These are phyloP conservation scores for Somateria mollissima DNA, from an alignment of 2,797 vertebrate genomes.

Conservation along the genomic window DNA sequence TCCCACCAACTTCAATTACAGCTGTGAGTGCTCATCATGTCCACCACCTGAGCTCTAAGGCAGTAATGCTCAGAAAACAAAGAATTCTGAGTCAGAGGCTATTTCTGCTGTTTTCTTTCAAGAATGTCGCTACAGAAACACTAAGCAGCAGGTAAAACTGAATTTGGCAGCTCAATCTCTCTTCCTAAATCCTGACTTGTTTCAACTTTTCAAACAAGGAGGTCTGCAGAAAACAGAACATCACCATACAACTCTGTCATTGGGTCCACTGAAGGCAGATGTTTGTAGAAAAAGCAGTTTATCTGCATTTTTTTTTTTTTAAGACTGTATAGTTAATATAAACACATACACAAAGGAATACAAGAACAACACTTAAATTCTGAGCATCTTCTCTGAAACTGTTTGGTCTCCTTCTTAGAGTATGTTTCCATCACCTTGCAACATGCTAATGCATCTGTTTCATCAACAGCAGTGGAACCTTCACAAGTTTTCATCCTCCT, in stretches of 20 bases:
- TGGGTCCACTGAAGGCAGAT: background rate
- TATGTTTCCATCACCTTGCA: background rate
- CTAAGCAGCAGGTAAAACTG: background rate
- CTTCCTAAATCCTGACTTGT: accelerated
- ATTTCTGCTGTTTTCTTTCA: background rate
- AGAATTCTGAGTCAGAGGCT: background rate
- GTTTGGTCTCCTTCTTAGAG: accelerated
- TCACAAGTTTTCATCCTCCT: background rate
- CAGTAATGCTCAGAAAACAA: background rate
- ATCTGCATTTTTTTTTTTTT: background rate
- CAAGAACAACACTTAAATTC: background rate
- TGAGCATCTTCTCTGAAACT: background rate
- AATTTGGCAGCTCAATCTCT: background rate
- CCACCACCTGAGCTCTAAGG: background rate
- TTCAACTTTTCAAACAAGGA: background rate
- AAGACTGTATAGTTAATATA: background rate
- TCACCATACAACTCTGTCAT: background rate
- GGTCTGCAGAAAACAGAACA: background rate
- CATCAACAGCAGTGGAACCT: background rate
- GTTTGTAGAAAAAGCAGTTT: background rate
- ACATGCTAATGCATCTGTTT: background rate
- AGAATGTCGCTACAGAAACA: background rate
- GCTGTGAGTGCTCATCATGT: background rate
- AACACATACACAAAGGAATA: background rate
- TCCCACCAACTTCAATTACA: background rate